A percentile compares a stretch with the other conserved stretches of the same genome.
Conservation (phyloP, 1,140 invertebrate genomes). For the Pinna nobilis region DNA sequence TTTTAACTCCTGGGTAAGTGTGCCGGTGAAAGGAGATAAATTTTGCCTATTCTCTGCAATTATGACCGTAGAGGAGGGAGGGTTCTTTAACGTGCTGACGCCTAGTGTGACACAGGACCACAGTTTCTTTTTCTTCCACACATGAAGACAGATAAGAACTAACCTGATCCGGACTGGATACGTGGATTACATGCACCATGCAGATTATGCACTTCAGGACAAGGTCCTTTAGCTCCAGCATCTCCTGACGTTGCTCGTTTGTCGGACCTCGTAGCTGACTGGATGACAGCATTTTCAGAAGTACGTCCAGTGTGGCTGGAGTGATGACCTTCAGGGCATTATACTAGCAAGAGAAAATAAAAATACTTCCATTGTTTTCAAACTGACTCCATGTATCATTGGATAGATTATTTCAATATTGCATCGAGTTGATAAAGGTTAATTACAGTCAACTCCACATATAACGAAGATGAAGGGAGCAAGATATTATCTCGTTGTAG, state of each 20-base stretch:
- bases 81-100: too few species aligned
- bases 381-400: background rate
- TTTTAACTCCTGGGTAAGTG: too few species aligned
- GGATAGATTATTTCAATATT: background rate
- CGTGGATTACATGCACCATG: slow-evolving; percentile 79
- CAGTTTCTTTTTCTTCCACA: background rate
- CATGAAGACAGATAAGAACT: slow-evolving; percentile 15
- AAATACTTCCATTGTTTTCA: background rate
- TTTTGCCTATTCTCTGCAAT: too few species aligned
- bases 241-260: slow-evolving; percentile 71
- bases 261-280: slow-evolving; percentile 51
- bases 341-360: slow-evolving; percentile 71
- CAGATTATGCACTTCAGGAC: slow-evolving; percentile 78
- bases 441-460: too few species aligned
- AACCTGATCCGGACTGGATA: slow-evolving; percentile 79
- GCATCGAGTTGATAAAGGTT: too few species aligned
- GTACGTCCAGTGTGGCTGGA: slow-evolving; percentile 79
- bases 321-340: slow-evolving; percentile 80
- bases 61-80: too few species aligned
- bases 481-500: too few species aligned
- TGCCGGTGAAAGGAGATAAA: too few species aligned
- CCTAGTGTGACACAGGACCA: background rate
- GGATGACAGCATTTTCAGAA: slow-evolving; percentile 73
- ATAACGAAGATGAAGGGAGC: too few species aligned
- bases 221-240: slow-evolving; percentile 71